These are phyloP conservation scores for Pseudomyrmex concolor DNA, from an alignment of 1,140 invertebrate species.

Conservation along the genomic window DNA sequence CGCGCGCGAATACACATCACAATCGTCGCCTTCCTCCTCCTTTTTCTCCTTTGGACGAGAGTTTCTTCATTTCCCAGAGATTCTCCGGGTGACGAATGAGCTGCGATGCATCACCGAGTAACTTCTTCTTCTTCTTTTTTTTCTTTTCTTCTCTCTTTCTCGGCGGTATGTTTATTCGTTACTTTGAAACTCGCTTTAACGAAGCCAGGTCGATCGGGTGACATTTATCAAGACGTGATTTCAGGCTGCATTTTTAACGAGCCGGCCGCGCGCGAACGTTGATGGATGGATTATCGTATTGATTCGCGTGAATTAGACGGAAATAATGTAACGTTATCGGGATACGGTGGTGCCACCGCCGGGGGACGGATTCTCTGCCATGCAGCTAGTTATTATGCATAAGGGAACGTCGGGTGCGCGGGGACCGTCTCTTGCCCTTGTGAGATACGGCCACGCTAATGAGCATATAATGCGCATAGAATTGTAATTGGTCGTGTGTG, in stretches of 20 bases:
- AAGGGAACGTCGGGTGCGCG: conserved; percentile 56
- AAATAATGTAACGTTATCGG: conserved; percentile 67
- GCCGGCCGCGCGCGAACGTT: conserved; percentile 52
- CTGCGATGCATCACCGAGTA: conserved; percentile 61
- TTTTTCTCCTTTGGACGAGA: neutral
- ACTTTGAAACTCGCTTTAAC: conserved; percentile 58
- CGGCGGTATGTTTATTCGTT: conserved; percentile 35
- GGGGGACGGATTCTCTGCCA: conserved; percentile 18
- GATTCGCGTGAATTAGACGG: conserved; percentile 67
- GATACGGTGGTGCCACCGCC: conserved; percentile 14
- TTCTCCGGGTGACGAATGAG: conserved; percentile 51
- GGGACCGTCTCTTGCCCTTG: conserved; percentile 12
- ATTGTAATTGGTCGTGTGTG: conserved; percentile 60
- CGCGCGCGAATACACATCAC: conserved; percentile 13
- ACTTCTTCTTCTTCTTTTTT: neutral
- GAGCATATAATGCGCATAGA: conserved; percentile 70
- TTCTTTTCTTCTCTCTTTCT: too few relatives aligned
- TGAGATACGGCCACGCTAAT: conserved; percentile 68
- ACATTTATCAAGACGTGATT: conserved; percentile 73
- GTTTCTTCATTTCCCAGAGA: conserved; percentile 56
- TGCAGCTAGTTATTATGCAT: conserved; percentile 64
- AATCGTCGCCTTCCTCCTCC: conserved; percentile 4
- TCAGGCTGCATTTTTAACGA: conserved; percentile 68
- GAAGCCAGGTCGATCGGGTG: conserved; percentile 49
- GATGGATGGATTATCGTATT: conserved; percentile 70